These are phyloP conservation scores for Paratrypauchen microcephalus DNA, from an alignment of 2,797 vertebrate genomes.

Conservation along the genomic window DNA sequence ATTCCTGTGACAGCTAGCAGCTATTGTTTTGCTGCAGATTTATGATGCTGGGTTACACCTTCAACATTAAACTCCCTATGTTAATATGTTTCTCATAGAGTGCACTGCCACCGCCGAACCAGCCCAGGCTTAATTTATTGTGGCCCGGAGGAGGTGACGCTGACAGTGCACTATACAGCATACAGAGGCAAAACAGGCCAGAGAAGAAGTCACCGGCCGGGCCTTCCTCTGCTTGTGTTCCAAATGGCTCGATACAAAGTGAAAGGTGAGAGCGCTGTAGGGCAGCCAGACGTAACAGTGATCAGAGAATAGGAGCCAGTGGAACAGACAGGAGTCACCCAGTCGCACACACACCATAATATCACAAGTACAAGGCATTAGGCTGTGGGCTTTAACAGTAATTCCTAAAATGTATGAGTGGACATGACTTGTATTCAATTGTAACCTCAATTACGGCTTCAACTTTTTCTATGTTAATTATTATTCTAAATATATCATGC, in stretches of 20 bases:
- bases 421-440: no score
- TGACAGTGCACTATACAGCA: constrained; percentile 58
- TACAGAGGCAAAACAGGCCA: constrained; percentile 38
- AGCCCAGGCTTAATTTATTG: constrained; percentile 54
- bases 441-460: no score
- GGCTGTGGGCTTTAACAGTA: background rate
- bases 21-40: constrained; percentile 64
- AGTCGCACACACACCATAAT: background rate
- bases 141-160: constrained; percentile 52
- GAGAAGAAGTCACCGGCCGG: constrained; percentile 8
- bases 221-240: constrained; percentile 27
- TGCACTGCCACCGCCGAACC: constrained; percentile 52
- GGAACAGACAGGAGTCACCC: constrained; percentile 21
- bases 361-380: background rate
- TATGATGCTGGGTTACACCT: constrained; percentile 45
- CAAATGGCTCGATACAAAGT: constrained; percentile 34
- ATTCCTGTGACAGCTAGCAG: constrained; percentile 43
- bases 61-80: constrained; percentile 53
- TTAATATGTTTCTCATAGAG: constrained; percentile 51
- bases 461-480: no score
- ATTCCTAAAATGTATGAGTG: no score
- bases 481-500: no score
- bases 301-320: constrained; percentile 14
- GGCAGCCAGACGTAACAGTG: constrained; percentile 21
- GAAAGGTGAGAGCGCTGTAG: constrained; percentile 11